Conservation (phyloP, 64 coral and sea anemone species). For the Actinia tenebrosa region DNA sequence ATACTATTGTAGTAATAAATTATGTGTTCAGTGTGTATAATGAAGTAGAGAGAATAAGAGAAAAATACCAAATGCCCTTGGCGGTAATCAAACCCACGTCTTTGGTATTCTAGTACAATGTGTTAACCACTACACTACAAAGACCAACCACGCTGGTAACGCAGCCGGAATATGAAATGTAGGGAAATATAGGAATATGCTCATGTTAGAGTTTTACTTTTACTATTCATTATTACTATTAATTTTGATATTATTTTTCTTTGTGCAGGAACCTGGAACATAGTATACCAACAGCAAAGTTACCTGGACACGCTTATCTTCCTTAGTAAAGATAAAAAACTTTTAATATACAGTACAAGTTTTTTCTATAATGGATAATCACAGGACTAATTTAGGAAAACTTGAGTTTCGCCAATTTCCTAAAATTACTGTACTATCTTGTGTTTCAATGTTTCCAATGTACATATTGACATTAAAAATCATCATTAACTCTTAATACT, state of each 20-base stretch:
- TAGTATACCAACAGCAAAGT: constrained; percentile 4
- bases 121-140: too few relatives aligned
- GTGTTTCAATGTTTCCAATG: background rate
- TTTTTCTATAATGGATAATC: background rate
- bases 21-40: too few relatives aligned
- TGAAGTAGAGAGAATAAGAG: too few relatives aligned
- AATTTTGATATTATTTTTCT: background rate
- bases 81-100: too few relatives aligned
- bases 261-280: background rate
- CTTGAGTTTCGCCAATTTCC: background rate
- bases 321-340: background rate
- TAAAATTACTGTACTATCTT: background rate
- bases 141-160: too few relatives aligned
- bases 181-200: too few relatives aligned
- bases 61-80: too few relatives aligned
- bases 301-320: background rate
- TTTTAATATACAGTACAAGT: background rate
- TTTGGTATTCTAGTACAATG: too few relatives aligned
- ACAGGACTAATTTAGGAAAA: background rate
- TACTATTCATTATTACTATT: background rate
- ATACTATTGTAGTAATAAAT: too few relatives aligned
- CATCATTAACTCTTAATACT: background rate
- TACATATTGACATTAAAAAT: background rate
- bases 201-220: too few relatives aligned
- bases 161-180: too few relatives aligned